A percentile compares a stretch with the other conserved stretches of the same genome.
Evolutionary conservation across 1,140 invertebrate genomes (phyloP).

Genomic region (Capitella teleta): DNA sequence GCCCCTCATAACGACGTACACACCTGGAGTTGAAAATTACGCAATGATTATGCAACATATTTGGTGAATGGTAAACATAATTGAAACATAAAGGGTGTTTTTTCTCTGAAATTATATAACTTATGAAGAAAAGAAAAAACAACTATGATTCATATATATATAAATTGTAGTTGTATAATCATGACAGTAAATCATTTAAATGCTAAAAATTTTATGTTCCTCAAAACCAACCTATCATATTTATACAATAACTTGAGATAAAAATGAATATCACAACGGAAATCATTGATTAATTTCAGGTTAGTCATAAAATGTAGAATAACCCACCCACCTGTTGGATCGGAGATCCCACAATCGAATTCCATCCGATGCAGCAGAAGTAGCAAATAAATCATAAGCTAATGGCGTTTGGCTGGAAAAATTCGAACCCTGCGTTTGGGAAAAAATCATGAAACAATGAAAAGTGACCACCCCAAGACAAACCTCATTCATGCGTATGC

Average conservation of each 20-base stretch:
- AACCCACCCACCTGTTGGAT: slow-evolving; percentile 26
- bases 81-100: too few relatives aligned
- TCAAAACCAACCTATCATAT: too few relatives aligned
- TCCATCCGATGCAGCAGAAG: slow-evolving; percentile 33
- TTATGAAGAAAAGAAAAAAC: too few relatives aligned
- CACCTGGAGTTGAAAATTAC: slow-evolving; percentile 24
- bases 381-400: slow-evolving; percentile 40
- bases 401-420: slow-evolving; percentile 27
- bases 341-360: slow-evolving; percentile 44
- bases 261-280: background rate
- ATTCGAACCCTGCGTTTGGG: slow-evolving; percentile 30
- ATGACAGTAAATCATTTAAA: too few relatives aligned
- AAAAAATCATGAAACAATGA: background rate
- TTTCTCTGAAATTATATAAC: too few relatives aligned
- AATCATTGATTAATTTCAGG: background rate
- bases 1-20: slow-evolving; percentile 30
- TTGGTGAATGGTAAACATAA: too few relatives aligned
- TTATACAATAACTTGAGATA: too few relatives aligned
- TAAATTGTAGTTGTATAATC: too few relatives aligned
- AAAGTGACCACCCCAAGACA: background rate
- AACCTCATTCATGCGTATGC: slow-evolving; percentile 37
- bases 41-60: too few relatives aligned
- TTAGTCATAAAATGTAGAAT: background rate
- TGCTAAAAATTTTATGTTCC: too few relatives aligned
- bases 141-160: too few relatives aligned